These are phyloP conservation scores for Bombus terrestris DNA, from an alignment of 1,140 invertebrate species.

Conservation along the genomic window DNA sequence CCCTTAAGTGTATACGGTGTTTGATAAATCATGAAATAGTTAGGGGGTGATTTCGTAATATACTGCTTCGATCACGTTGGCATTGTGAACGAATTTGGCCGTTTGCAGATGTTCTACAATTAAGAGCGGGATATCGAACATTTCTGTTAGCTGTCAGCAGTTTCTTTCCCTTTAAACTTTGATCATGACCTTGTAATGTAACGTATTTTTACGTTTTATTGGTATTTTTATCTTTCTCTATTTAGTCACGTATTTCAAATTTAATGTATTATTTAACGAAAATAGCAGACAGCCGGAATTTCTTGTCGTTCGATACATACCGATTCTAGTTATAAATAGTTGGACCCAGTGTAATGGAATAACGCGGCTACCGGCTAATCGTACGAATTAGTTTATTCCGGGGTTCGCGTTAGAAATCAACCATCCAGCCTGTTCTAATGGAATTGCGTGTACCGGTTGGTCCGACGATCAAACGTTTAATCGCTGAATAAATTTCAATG, in stretches of 20 bases:
- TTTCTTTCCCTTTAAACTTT: no score
- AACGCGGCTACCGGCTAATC: slow-evolving; percentile 1
- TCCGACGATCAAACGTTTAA: slow-evolving; percentile 59
- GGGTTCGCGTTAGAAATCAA: slow-evolving; percentile 58
- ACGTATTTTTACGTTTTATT: no score
- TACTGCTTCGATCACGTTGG: no score
- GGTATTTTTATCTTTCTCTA: no score
- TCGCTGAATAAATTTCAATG: slow-evolving; percentile 52
- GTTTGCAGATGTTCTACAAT: no score
- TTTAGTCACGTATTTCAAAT: no score
- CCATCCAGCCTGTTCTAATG: slow-evolving; percentile 56
- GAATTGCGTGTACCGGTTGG: slow-evolving; percentile 49
- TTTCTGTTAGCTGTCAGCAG: no score
- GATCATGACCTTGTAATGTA: no score
- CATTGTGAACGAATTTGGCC: not conserved
- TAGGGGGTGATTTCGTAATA: not conserved
- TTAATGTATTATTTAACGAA: no score
- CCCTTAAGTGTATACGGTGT: not conserved
- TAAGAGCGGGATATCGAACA: no score
- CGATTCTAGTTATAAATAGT: not conserved
- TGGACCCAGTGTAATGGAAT: not conserved
- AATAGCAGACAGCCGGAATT: not conserved
- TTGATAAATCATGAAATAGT: not conserved
- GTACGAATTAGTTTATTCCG: slow-evolving; percentile 62
- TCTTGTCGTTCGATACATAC: not conserved